Conservation (phyloP, 1,140 invertebrate genomes). For the Elysia chlorotica region DNA sequence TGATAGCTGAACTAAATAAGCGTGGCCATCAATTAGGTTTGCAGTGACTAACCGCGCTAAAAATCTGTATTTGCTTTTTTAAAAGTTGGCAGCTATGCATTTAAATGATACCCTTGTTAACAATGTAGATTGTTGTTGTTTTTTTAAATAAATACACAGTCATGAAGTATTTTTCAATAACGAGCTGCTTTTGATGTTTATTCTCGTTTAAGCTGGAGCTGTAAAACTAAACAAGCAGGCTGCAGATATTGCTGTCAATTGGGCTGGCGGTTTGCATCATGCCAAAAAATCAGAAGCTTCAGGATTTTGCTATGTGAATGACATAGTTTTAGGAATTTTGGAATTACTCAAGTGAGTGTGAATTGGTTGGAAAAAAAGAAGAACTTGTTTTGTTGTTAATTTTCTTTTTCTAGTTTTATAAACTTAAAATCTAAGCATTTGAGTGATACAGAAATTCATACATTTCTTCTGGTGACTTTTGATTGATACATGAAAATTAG, state of each 20-base stretch:
- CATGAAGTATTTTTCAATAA: not conserved
- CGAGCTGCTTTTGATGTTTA: not conserved
- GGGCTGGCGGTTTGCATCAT: slow-evolving; percentile 98
- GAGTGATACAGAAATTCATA: no score
- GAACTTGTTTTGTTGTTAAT: no score
- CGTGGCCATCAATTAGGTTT: not conserved
- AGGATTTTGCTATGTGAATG: slow-evolving; percentile 97
- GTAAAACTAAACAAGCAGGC: slow-evolving; percentile 64
- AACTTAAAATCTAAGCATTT: no score
- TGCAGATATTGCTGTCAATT: slow-evolving; percentile 96
- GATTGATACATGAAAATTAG: no score
- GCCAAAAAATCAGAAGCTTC: slow-evolving; percentile 99
- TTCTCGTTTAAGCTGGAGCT: slow-evolving; percentile 53
- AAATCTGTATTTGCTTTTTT: no score
- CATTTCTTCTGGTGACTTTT: no score
- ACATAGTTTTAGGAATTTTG: slow-evolving; percentile 97
- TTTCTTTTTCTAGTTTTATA: no score
- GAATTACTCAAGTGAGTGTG: slow-evolving; percentile 79
- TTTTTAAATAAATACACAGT: not conserved
- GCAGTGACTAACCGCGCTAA: no score
- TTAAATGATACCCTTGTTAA: no score
- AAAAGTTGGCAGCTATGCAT: no score
- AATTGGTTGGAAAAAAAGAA: no score
- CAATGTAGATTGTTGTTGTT: not conserved
- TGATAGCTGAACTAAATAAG: not conserved